Conservation (phyloP, 2,888 invertebrate genomes). For the Diplolepis rosae region DNA sequence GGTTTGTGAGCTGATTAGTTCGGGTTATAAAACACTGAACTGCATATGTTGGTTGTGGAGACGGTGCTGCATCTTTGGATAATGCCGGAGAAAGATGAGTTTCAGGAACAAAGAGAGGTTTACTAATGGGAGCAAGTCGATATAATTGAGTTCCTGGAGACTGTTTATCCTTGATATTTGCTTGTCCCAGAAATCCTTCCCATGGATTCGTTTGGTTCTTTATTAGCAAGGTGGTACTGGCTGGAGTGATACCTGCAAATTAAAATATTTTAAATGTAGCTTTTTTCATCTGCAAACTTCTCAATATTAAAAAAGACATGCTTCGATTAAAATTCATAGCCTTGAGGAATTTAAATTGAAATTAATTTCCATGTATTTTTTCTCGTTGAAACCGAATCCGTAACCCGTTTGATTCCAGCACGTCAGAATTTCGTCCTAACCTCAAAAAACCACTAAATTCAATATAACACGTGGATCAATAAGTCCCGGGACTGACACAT, state of each 20-base stretch:
- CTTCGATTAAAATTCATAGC: too few relatives aligned
- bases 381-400: too few relatives aligned
- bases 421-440: too few relatives aligned
- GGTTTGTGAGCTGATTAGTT: not conserved
- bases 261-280: too few relatives aligned
- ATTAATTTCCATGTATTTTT: too few relatives aligned
- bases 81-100: not conserved
- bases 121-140: not conserved
- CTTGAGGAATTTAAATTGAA: too few relatives aligned
- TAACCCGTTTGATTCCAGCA: too few relatives aligned
- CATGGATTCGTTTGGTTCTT: constrained; percentile 30
- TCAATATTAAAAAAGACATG: too few relatives aligned
- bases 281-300: too few relatives aligned
- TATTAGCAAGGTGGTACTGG: constrained; percentile 33
- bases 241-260: constrained; percentile 36
- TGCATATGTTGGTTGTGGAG: not conserved
- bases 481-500: too few relatives aligned
- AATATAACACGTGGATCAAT: too few relatives aligned
- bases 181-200: constrained; percentile 16
- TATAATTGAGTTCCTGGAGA: constrained; percentile 12
- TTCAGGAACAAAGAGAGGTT: constrained; percentile 3
- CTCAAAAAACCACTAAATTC: too few relatives aligned
- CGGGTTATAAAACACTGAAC: constrained; percentile 21
- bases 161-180: constrained; percentile 13
- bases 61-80: not conserved